Base-by-base conservation (phyloP, 2,888 invertebrate genomes). In the Eudasyphora cyanicolor region DNA sequence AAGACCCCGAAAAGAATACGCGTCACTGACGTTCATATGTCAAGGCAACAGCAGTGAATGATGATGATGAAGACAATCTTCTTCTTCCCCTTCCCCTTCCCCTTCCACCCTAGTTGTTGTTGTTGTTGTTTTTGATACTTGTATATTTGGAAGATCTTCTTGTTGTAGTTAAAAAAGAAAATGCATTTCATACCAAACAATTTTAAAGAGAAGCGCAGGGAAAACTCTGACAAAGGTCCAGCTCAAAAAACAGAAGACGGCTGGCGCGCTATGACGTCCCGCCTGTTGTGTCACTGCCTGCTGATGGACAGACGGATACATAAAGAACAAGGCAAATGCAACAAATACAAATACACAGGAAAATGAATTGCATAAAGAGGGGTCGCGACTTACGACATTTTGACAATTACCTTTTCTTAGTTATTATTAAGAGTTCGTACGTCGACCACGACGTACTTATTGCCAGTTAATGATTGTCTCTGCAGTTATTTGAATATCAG, bases 361-460 rank as follows among this genome's bases (percentile, higher is more conserved):
- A n/a, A n/a, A n/a, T 2, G 19, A 42, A 69, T 69, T 69, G 69
- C 24, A 49, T 49, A 42, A 69, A 69, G 24, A 76, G 75, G 78
- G 78, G 62, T 82, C 62, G 60, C 74, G 62, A 70, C 77, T 82
- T 74, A 17, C 51, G 42, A 75, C 74, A 75, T 74, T 82, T 60
- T 19, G 57, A 67, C 57, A 69, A 67, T 76, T 49, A 74, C 57
- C 45, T 38, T 38, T 38, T 38, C 14, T 3, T 8, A 38, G 38
- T 38, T 38, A 38, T 45, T 45, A 45, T n/a, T n/a, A n/a, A n/a
- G n/a, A n/a, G n/a, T n/a, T n/a, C n/a, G n/a, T n/a, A n/a, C n/a
- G n/a, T n/a, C n/a, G 14, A 14, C n/a, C 6, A 45, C 45, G 45
- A n/a, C 45, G n/a, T n/a, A 45, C 45, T 24, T 81, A 73, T 57